Evolutionary conservation across 2,888 invertebrate genomes (phyloP), one percentile per base, ranked within the genome.

Genomic region (Hedya salicella): DNA sequence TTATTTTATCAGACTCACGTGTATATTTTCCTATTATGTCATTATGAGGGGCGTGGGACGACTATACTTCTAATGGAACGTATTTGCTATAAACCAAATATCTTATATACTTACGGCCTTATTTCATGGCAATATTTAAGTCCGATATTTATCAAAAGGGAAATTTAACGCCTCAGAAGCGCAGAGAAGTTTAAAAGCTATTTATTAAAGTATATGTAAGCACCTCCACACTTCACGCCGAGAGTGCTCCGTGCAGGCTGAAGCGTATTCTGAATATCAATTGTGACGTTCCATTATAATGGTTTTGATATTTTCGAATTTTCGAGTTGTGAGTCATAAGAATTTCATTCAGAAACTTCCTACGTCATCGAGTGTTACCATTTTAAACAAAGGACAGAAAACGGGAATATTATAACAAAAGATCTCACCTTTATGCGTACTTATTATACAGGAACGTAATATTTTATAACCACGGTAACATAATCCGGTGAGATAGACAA

Each of bases 401-500:
- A 39, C 46, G 39, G 21, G n/a, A 44, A 46, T 48, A 44, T 36
- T 36, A 17, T 46, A 52, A 52, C 25, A 44, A 53, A 53, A 17
- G 17, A 59, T 59, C 16, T 39, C 25, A 59, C 59, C 46, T 48
- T 64, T 40, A 17, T 14, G 19, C 21, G 46, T 60, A 39, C 44
- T 30, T 49, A 13, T 56, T 44, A 44, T 19, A 49, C 16, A 13
- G 11, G 65, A 40, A 59, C 39, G 59, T 52, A 44, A 64, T 36
- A 52, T 53, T 65, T 60, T 60, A 65, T 52, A 59, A 65, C 36
- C 46, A 30, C 49, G 59, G 59, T 36, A 36, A 11, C 48, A 42
- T 60, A 60, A 59, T 46, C 39, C 70, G 66, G 70, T 71, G 69
- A 67, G 69, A 70, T 69, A 64, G 68, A 70, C 68, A 69, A 70